Evolutionary conservation across 1,140 invertebrate genomes (phyloP), one percentile per base, ranked within the genome.

Genomic region (Drosophila sturtevanti): DNA sequence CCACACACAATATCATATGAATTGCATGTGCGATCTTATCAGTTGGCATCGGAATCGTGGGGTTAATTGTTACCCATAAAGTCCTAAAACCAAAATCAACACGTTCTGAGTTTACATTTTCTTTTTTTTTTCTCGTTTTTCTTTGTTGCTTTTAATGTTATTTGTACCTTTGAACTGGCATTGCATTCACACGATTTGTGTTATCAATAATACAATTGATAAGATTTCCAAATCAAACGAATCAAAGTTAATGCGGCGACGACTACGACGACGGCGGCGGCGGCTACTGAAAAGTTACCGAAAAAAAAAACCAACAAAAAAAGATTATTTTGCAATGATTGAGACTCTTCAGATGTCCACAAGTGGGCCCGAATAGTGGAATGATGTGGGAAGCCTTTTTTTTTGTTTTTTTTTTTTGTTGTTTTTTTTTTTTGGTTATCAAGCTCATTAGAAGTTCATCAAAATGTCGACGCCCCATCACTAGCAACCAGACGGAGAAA

Each of bases 371-470:
- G 12, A n/a, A 3, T 18, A 5, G 31, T 12, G 38, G 41, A 16
- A 16, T 9, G 9, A 16, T 44, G 41, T 48, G 41, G 41, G 41
- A 21, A 48, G 16, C 41, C 58, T 24, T 63, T n/a, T n/a, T n/a
- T n/a, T n/a, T n/a, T n/a, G n/a, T n/a, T n/a, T n/a, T n/a, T n/a
- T n/a, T n/a, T n/a, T n/a, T n/a, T n/a, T n/a, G n/a, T n/a, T n/a
- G n/a, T n/a, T n/a, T n/a, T n/a, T n/a, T n/a, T n/a, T n/a, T n/a
- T 54, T 58, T 69, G 66, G 63, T 81, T 86, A 86, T 71, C 63
- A 65, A 77, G 79, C 72, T 87, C 69, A 89, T 87, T 86, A 81
- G 68, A 55, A 87, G 81, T 81, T 87, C 75, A 86, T 86, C 66
- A 81, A 86, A 31, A 31, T 31, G 27, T 31, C 27, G 27, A 31